Evolutionary conservation across 2,797 vertebrate genomes (phyloP), one percentile per base, ranked within the genome.

Genomic region (Tinamus major): DNA sequence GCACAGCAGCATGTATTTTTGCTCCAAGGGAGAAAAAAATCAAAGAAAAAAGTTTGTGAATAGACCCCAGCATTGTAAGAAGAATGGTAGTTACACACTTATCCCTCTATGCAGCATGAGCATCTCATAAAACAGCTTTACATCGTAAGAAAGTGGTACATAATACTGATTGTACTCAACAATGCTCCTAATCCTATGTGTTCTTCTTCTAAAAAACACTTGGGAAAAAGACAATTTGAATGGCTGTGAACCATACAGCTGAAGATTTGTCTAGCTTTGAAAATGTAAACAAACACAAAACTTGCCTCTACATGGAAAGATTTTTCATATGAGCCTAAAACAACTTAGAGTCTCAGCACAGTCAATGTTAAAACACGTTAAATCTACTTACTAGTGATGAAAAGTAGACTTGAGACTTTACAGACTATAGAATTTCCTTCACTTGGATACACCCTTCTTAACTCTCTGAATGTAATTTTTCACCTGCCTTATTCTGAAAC

Each of bases 131-230:
- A 93, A 95, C 83, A 97, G 88, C 51, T 83, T 87, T 95, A 87
- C 79, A 96, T 67, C 84, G 65, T 94, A 95, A 95, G 68, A 69
- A 95, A 92, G 86, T 49, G 51, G 74, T 85, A 84, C n/a, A 46
- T 85, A 84, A 68, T 79, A 92, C 46, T 67, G 65, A 94, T 42
- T 81, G 91, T 77, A 92, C 72, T 93, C 83, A 85, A 82, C 85
- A 93, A 87, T 93, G 89, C 77, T 95, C 82, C 81, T 90, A 97
- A 96, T 96, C 62, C 77, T 89, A 87, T 79, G 87, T 67, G 92
- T 67, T 97, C 82, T 93, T 96, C 94, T 94, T 76, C 56, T 68
- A 97, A 96, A 95, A 84, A 65, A 79, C 72, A 94, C 14, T 92
- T 91, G 90, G 62, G 53, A 86, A 97, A 97, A 96, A 75, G 81